These are phyloP conservation scores for Lichenostomus cassidix DNA, from an alignment of 2,113 vertebrate genomes.

Conservation along the genomic window DNA sequence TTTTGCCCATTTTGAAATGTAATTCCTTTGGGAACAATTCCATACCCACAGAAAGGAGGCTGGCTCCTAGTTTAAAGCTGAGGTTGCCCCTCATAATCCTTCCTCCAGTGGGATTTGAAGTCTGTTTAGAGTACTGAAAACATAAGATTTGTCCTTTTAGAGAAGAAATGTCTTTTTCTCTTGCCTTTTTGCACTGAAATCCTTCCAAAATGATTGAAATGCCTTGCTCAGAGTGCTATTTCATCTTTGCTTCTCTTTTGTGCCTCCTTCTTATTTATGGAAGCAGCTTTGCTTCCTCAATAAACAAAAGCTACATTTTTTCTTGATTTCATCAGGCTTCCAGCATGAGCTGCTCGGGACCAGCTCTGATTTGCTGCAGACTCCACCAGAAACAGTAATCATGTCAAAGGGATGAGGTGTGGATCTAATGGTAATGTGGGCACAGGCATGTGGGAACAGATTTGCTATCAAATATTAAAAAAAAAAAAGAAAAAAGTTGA, in stretches of 20 bases:
- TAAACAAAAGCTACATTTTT: slow-evolving; percentile 8
- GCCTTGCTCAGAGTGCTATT: not conserved
- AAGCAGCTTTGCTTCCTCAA: slow-evolving; percentile 26
- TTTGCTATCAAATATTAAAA: not conserved
- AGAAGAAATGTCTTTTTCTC: not conserved
- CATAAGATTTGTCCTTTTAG: not conserved
- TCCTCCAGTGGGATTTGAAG: not conserved
- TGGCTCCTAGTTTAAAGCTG: not conserved
- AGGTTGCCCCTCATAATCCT: not conserved
- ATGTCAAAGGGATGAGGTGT: not conserved
- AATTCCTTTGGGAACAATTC: not conserved
- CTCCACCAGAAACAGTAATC: not conserved
- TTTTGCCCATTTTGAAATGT: rapidly evolving
- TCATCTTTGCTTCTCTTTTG: slow-evolving; percentile 1
- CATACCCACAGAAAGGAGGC: not conserved
- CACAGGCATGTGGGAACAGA: not conserved
- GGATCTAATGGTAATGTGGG: not conserved
- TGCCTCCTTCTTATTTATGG: slow-evolving; percentile 32
- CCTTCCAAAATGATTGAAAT: not conserved
- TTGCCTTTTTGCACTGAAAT: not conserved
- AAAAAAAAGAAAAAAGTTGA: not conserved
- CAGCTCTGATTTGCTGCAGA: not conserved
- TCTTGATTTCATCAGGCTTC: slow-evolving; percentile 6
- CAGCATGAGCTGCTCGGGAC: not conserved
- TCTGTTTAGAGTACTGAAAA: not conserved